Base-by-base conservation (phyloP, 2,113 vertebrate genomes). In the Crocuta crocuta region DNA sequence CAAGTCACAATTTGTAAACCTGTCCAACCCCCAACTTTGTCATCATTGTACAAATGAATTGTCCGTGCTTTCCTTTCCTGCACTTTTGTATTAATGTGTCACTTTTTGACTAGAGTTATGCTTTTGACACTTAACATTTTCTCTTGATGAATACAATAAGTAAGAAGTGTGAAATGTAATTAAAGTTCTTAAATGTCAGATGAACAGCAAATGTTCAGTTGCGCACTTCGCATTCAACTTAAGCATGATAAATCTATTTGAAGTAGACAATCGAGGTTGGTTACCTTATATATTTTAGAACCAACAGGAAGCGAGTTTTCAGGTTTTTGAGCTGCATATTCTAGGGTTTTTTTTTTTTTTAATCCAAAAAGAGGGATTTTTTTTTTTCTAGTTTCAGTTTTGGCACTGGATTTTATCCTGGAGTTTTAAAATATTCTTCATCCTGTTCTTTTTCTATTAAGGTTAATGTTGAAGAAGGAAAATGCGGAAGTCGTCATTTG, bases 401-500 rank as follows among this genome's bases (percentile, higher is more conserved):
- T 99, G 98, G 98, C 99, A 99, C 99, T 99, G 99, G 99, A 98
- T 99, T 99, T 99, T 99, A 99, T 99, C 99, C 99, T 99, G 98
- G 99, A 99, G 99, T 99, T 99, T 99, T 99, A 99, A 99, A 99
- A 99, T 99, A 99, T 99, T 99, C 99, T 99, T 99, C 99, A 99
- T 99, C 99, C 99, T 99, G 99, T 99, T 99, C 99, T 99, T 99
- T 99, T 99, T 99, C 99, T 99, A 99, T 99, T 99, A 99, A 99
- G 99, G 99, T 99, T 99, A 99, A 99, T 99, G 99, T 99, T 99
- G 99, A 99, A 99, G 99, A 99, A 99, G 99, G 99, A 99, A 99
- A 99, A 99, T 99, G 99, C 99, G 99, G 99, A 99, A 99, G 99
- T 99, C 99, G 99, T 99, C 99, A 99, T 99, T 99, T 99, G 99